A percentile compares a stretch with the other conserved stretches of the same genome.
phyloP scores from a whole-genome alignment of 2,113 vertebrate species.

The Haplochromis vanheusdeni region DNA sequence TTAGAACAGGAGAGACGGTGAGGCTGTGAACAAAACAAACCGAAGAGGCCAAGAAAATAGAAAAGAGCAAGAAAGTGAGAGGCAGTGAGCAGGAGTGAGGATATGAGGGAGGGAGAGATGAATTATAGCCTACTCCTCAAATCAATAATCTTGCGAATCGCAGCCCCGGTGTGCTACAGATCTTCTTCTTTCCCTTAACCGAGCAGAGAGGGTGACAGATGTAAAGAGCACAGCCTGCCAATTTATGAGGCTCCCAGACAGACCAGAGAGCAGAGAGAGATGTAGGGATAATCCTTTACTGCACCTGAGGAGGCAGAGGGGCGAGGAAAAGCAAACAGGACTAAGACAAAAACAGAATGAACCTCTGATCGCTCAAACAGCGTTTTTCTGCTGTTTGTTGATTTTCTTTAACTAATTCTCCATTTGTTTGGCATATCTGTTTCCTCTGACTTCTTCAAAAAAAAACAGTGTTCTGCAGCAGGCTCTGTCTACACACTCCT shows the following conservation, averaged over 20 bases:
- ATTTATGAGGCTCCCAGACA: conserved; percentile 33
- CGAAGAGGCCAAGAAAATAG: background rate
- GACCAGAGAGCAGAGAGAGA: conserved; percentile 1
- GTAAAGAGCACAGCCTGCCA: conserved; percentile 11
- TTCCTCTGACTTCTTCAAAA: background rate
- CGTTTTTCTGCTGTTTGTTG: background rate
- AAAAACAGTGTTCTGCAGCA: background rate
- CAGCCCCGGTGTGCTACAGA: conserved; percentile 19
- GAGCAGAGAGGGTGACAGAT: conserved; percentile 39
- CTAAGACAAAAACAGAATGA: conserved; percentile 12
- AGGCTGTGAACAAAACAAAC: background rate
- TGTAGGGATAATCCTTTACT: background rate
- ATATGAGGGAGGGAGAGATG: conserved; percentile 29
- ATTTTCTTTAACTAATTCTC: background rate
- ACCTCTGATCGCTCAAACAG: background rate
- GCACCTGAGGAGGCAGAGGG: background rate
- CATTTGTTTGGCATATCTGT: background rate
- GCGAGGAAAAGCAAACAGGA: background rate
- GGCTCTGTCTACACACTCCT: background rate
- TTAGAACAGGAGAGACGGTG: background rate
- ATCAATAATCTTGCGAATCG: conserved; percentile 58
- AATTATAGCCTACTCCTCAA: conserved; percentile 44
- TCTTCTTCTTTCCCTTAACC: conserved; percentile 23
- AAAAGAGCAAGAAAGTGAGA: conserved; percentile 5
- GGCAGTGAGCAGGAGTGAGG: background rate